Evolutionary conservation across 2,888 invertebrate species (phyloP).

Genomic region (Melolontha melolontha): DNA sequence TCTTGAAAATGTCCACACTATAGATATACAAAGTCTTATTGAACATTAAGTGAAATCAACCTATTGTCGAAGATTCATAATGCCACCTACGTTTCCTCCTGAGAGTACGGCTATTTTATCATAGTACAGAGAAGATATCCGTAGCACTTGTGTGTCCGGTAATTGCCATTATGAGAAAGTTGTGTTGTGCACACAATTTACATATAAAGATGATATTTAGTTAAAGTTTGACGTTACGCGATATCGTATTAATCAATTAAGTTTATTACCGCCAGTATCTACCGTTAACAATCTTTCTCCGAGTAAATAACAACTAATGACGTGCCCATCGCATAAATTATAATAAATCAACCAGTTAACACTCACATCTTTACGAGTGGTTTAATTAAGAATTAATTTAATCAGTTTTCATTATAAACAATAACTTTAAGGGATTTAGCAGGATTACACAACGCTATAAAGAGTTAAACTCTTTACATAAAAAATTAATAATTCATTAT

Average conservation of each 20-base stretch:
- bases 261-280: conserved; percentile 30
- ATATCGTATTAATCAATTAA: conserved; percentile 33
- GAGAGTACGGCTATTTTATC: conserved; percentile 6
- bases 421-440: too few species aligned
- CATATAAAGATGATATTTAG: conserved; percentile 29
- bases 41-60: conserved; percentile 29
- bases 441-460: too few species aligned
- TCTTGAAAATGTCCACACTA: too few species aligned
- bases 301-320: conserved; percentile 29
- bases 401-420: too few species aligned
- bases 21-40: conserved; percentile 2
- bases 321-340: conserved; percentile 23
- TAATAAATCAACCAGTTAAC: conserved; percentile 25
- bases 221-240: conserved; percentile 26
- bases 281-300: conserved; percentile 18
- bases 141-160: not conserved
- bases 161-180: conserved; percentile 29
- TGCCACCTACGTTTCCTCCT: conserved; percentile 15
- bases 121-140: not conserved
- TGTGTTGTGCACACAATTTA: conserved; percentile 6
- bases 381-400: conserved; percentile 12
- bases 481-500: too few species aligned
- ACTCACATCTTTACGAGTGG: conserved; percentile 22
- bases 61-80: conserved; percentile 31
- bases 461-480: too few species aligned